These are phyloP conservation scores for Tangara arthus DNA, from an alignment of 2,797 vertebrate genomes.

Conservation along the genomic window DNA sequence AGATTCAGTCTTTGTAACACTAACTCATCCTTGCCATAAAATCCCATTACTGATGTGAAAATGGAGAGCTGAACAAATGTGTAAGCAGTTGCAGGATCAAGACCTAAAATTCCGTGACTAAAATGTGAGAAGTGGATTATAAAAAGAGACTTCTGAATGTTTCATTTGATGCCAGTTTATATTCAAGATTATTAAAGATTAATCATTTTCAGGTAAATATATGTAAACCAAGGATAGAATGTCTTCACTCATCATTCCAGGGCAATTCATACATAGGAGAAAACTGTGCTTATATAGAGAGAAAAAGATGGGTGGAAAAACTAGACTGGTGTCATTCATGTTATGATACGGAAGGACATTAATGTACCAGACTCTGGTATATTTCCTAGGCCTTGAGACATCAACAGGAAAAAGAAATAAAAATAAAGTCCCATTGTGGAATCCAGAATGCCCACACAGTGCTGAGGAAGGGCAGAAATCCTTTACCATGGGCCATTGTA, in stretches of 20 bases:
- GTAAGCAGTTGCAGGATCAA: conserved; percentile 33
- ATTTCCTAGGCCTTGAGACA: not conserved
- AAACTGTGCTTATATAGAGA: not conserved
- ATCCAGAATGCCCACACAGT: not conserved
- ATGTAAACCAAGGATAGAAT: not conserved
- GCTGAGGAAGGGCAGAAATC: not conserved
- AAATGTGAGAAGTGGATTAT: conserved; percentile 61
- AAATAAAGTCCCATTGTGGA: not conserved
- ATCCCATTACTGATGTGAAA: conserved; percentile 53
- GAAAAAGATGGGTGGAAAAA: not conserved
- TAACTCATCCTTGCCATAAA: conserved; percentile 45
- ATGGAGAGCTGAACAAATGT: conserved; percentile 34
- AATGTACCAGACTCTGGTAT: not conserved
- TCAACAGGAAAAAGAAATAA: not conserved
- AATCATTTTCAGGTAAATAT: conserved; percentile 33
- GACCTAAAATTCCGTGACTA: conserved; percentile 21
- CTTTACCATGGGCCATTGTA: not conserved
- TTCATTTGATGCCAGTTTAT: conserved; percentile 25
- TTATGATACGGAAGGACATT: not conserved
- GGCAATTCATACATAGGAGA: not conserved
- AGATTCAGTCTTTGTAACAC: conserved; percentile 27
- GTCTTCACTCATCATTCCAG: not conserved
- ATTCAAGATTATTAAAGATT: conserved; percentile 48
- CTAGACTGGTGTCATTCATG: not conserved
- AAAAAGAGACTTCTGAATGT: conserved; percentile 6